These are phyloP conservation scores for Cantharis rufa DNA, from an alignment of 2,888 invertebrate species.

Conservation along the genomic window DNA sequence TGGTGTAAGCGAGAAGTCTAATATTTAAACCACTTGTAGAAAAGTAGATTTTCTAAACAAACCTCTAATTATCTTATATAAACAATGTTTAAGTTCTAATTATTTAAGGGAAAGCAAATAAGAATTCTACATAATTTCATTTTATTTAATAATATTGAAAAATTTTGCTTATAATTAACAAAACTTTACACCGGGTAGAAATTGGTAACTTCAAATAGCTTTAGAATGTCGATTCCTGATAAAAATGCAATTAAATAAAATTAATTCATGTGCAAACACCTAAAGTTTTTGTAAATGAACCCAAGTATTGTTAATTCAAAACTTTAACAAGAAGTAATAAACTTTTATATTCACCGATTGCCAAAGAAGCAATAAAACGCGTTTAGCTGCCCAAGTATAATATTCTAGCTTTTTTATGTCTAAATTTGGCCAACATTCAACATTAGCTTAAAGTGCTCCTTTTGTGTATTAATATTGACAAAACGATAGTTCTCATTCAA, in stretches of 20 bases:
- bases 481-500: background rate
- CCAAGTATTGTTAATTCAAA: background rate
- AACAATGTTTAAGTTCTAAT: background rate
- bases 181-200: background rate
- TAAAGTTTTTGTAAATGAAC: background rate
- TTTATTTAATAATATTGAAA: too few relatives aligned
- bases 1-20: background rate
- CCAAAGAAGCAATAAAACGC: background rate
- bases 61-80: background rate
- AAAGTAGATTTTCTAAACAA: background rate
- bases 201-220: background rate
- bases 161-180: background rate
- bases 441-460: background rate
- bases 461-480: background rate
- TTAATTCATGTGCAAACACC: background rate
- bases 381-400: background rate
- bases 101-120: background rate
- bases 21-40: background rate
- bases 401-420: background rate
- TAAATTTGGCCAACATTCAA: background rate
- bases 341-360: background rate
- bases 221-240: background rate
- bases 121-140: too few relatives aligned
- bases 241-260: background rate
- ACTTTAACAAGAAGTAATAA: background rate